Percentiles rank a stretch among this genome's conserved stretches.
These are phyloP conservation scores for Zaprionus africanus DNA, from an alignment of 1,140 invertebrate genomes.

Conservation along the genomic window DNA sequence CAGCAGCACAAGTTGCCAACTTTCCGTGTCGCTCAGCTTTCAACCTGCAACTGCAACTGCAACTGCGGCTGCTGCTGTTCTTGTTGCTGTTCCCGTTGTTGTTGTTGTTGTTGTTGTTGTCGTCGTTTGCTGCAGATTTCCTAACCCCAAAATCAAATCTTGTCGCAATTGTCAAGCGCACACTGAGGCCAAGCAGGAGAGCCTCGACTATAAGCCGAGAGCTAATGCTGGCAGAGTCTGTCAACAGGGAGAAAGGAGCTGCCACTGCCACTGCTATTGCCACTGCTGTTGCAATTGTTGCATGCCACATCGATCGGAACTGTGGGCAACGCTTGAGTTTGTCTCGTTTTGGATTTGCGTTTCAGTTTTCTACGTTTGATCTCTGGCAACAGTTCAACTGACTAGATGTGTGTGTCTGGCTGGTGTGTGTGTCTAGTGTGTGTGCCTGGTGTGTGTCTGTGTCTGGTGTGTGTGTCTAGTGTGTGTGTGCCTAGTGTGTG, in stretches of 20 bases:
- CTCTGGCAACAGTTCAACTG: not conserved
- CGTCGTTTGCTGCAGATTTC: slow-evolving; percentile 9
- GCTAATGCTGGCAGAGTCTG: slow-evolving; percentile 12
- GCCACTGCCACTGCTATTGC: not conserved
- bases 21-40: not conserved
- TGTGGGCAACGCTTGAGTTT: not conserved
- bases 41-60: not conserved
- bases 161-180: not conserved
- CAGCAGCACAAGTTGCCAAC: slow-evolving; percentile 1
- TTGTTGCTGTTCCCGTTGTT: not conserved
- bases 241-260: not conserved
- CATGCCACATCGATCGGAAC: slow-evolving; percentile 19
- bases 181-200: not conserved
- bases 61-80: not conserved
- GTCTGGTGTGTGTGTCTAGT: slow-evolving; percentile 1
- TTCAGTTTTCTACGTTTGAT: slow-evolving; percentile 20
- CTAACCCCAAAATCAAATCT: slow-evolving; percentile 22
- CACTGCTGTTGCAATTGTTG: not conserved
- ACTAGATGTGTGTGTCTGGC: slow-evolving; percentile 17
- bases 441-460: slow-evolving; percentile 15
- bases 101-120: not conserved
- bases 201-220: slow-evolving; percentile 3
- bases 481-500: not conserved
- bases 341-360: not conserved
- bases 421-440: slow-evolving; percentile 1